Evolutionary conservation across 23 tunicate genomes (phyloP).

Genomic region (Halocynthia roretzi): DNA sequence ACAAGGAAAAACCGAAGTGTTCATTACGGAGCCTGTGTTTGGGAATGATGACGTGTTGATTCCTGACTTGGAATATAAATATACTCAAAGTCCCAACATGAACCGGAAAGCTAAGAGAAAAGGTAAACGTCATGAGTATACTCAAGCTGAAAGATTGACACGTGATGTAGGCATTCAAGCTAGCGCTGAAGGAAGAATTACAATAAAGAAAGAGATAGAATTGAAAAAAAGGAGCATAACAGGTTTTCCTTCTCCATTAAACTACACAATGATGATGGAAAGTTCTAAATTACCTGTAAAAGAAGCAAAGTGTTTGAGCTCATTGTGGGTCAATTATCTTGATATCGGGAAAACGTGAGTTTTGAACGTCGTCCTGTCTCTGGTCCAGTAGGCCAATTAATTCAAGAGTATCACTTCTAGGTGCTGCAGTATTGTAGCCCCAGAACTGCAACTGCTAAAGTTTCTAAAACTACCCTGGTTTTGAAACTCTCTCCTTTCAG

Average conservation of each 20-base stretch:
- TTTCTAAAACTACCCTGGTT: too few species aligned
- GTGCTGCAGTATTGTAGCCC: too few species aligned
- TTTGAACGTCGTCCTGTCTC: too few species aligned
- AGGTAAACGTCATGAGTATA: neutral
- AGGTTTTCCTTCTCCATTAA: neutral
- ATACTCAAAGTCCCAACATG: neutral
- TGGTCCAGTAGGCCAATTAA: too few species aligned
- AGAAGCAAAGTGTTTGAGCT: conserved; percentile 14
- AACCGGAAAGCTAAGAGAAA: neutral
- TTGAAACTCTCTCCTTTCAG: too few species aligned
- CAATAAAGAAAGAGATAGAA: neutral
- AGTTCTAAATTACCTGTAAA: neutral
- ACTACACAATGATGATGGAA: conserved; percentile 12
- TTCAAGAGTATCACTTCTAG: too few species aligned
- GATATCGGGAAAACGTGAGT: neutral
- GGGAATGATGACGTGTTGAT: conserved; percentile 16
- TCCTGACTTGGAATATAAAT: conserved; percentile 24
- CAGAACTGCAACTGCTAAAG: too few species aligned
- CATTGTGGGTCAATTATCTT: conserved; percentile 25
- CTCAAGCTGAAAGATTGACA: neutral
- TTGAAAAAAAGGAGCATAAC: neutral
- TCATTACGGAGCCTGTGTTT: conserved; percentile 23
- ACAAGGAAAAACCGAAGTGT: conserved; percentile 1
- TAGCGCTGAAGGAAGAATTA: neutral
- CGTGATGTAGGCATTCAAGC: too few species aligned